phyloP scores from a whole-genome alignment of 2,113 vertebrate genomes.

The Solea senegalensis region DNA sequence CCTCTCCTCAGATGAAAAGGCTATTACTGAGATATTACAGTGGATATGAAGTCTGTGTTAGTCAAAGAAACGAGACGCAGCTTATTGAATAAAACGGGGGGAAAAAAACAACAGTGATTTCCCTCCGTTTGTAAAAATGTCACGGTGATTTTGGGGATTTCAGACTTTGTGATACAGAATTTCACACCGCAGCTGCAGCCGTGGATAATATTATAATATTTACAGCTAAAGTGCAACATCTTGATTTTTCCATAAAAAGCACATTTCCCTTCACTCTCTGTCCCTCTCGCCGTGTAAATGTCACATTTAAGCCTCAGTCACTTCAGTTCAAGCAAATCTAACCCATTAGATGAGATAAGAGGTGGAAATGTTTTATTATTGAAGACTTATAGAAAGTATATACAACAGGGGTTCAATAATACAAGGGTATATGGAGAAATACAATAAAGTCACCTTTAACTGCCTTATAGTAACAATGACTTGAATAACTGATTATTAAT shows the following conservation, averaged over 20 bases:
- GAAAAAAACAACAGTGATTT: conserved; percentile 38
- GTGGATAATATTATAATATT: conserved; percentile 74
- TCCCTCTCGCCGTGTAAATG: background rate
- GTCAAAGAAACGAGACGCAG: conserved; percentile 68
- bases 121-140: conserved; percentile 71
- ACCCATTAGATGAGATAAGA: no score
- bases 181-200: conserved; percentile 67
- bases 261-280: conserved; percentile 7
- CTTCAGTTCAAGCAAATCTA: no score
- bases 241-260: conserved; percentile 44
- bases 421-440: no score
- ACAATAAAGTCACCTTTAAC: no score
- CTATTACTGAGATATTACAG: conserved; percentile 75
- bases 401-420: no score
- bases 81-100: conserved; percentile 36
- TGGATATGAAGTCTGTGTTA: conserved; percentile 70
- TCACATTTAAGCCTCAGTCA: conserved; percentile 23
- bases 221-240: conserved; percentile 48
- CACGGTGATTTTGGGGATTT: conserved; percentile 75
- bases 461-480: no score
- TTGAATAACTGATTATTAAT: no score
- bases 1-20: conserved; percentile 69
- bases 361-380: no score
- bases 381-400: no score
- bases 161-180: conserved; percentile 67